A percentile compares a stretch with the other conserved stretches of the same genome.
Conservation (phyloP, 2,113 vertebrate species). For the Microcebus griseorufus region DNA sequence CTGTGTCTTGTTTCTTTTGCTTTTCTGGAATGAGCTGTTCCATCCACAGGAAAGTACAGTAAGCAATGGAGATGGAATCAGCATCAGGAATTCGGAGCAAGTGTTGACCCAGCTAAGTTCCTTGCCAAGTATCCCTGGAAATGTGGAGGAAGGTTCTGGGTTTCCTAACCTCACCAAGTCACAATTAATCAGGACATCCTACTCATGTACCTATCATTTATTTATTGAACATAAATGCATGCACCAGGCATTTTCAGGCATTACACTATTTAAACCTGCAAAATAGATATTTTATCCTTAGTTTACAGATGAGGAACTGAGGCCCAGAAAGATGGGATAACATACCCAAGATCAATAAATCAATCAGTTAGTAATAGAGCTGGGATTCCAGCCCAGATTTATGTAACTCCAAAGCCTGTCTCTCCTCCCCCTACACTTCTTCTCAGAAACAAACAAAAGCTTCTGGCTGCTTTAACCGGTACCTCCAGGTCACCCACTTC, state of each 20-base stretch:
- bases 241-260: not conserved
- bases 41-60: not conserved
- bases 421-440: not conserved
- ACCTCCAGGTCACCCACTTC: not conserved
- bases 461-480: not conserved
- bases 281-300: slow-evolving; percentile 26
- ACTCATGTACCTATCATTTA: slow-evolving; percentile 2
- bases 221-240: not conserved
- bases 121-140: slow-evolving; percentile 17
- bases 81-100: slow-evolving; percentile 8
- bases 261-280: slow-evolving; percentile 14
- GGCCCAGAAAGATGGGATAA: not conserved
- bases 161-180: not conserved
- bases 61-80: not conserved
- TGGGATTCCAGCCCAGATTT: not conserved
- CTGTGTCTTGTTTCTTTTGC: not conserved
- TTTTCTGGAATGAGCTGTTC: not conserved
- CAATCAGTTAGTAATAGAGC: not conserved
- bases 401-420: not conserved
- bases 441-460: not conserved
- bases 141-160: not conserved
- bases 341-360: not conserved
- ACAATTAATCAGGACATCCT: slow-evolving; percentile 9
- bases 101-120: not conserved
- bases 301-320: slow-evolving; percentile 4